Evolutionary conservation across 2,113 vertebrate genomes (phyloP), one percentile per base, ranked within the genome.

Genomic region (Cephalopholis sonnerati): DNA sequence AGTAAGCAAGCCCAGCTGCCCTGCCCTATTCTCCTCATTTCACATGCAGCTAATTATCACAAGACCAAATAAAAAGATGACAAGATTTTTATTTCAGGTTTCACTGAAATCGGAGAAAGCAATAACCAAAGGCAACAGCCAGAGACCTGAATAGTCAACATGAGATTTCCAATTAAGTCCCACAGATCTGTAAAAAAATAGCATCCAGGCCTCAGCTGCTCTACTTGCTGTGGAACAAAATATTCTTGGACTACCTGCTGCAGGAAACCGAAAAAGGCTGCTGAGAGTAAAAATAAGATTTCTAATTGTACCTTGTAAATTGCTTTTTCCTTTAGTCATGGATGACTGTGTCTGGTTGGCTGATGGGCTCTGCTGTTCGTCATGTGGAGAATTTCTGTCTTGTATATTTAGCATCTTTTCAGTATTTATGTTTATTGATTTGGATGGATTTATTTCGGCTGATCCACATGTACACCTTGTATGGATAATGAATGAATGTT

Each of bases 101-200:
- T 16, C 4, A 20, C 0, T 9, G 0, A 82, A 58, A 61, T 50
- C n/a, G 20, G 0, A 10, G 16, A 63, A 59, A 25, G 41, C 54
- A 68, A 39, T 69, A 82, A 46, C 44, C 51, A 5, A 54, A 39
- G 54, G 76, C 59, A 64, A 65, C 50, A 64, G 44, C 10, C 27
- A 24, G 22, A 12, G 46, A 54, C 17, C 25, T 48, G 16, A 24
- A 54, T 13, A 44, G 54, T 7, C 11, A 0, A 27, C 41, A 18
- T 74, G 27, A 73, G 44, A 50, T 73, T 69, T 80, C 72, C 27
- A 86, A 83, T 83, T 70, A 77, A 59, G 53, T 20, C 25, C 20
- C 79, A 50, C 22, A 32, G 8, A 74, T 77, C 63, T 36, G 73
- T 17, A 72, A 50, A 68, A n/a, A 84, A 82, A 20, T 25, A 18